These are phyloP conservation scores for Ceyx cyanopectus DNA, from an alignment of 2,113 vertebrate genomes.

Conservation along the genomic window DNA sequence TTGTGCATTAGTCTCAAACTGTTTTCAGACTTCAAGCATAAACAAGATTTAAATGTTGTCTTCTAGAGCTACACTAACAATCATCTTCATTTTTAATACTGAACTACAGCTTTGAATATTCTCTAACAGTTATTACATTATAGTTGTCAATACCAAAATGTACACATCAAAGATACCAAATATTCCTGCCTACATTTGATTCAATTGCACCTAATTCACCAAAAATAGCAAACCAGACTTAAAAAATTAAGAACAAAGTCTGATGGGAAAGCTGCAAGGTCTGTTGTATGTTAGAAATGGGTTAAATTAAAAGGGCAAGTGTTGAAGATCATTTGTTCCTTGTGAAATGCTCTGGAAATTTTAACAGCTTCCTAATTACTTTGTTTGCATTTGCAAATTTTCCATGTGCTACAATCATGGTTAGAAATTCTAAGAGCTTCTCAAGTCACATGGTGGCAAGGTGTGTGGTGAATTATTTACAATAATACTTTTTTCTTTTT, in stretches of 20 bases:
- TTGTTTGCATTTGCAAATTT: conserved; percentile 62
- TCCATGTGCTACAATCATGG: conserved; percentile 36
- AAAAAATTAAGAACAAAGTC: neutral
- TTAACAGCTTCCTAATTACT: conserved; percentile 64
- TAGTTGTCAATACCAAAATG: neutral
- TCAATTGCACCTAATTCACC: neutral
- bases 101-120: neutral
- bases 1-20: neutral
- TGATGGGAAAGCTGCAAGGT: neutral
- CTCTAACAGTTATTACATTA: neutral
- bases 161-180: neutral
- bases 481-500: neutral
- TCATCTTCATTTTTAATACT: neutral
- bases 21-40: neutral
- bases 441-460: neutral
- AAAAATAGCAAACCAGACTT: neutral
- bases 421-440: conserved; percentile 38
- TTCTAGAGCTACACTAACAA: neutral
- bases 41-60: neutral
- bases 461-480: conserved; percentile 40
- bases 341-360: conserved; percentile 56
- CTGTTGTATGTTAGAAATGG: neutral
- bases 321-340: conserved; percentile 14
- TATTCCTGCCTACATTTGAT: neutral
- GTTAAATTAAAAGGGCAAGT: conserved; percentile 42